Conservation (phyloP, 2,113 vertebrate genomes). For the Limnothrissa miodon region DNA sequence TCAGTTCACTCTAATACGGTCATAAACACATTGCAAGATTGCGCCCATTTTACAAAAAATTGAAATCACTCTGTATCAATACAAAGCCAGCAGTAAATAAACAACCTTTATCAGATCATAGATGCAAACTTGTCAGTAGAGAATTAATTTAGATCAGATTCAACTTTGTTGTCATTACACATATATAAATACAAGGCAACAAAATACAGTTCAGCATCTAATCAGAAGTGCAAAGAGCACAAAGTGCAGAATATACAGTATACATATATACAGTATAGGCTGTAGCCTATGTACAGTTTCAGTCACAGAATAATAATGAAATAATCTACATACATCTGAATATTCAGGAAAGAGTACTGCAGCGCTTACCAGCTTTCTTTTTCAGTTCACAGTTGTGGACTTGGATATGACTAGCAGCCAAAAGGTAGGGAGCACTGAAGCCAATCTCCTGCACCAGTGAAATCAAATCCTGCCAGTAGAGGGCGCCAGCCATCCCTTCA, state of each 20-base stretch:
- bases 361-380: slow-evolving; percentile 63
- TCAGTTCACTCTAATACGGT: not conserved
- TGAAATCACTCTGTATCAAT: not conserved
- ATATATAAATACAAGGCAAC: no score
- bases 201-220: no score
- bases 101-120: not conserved
- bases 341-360: not conserved
- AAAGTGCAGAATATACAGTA: no score
- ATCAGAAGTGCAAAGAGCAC: no score
- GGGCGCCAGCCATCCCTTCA: slow-evolving; percentile 67
- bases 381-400: slow-evolving; percentile 63
- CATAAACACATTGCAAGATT: not conserved
- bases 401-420: slow-evolving; percentile 60
- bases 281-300: no score
- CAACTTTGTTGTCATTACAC: no score
- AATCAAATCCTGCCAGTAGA: slow-evolving; percentile 67
- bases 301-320: not conserved
- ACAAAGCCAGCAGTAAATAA: not conserved
- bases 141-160: not conserved
- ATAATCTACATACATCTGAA: not conserved
- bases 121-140: no score
- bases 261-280: no score
- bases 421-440: slow-evolving; percentile 64
- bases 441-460: slow-evolving; percentile 57
- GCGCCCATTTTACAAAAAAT: not conserved